phyloP scores from a whole-genome alignment of 2,888 invertebrate genomes.

The Lydus trimaculatus region DNA sequence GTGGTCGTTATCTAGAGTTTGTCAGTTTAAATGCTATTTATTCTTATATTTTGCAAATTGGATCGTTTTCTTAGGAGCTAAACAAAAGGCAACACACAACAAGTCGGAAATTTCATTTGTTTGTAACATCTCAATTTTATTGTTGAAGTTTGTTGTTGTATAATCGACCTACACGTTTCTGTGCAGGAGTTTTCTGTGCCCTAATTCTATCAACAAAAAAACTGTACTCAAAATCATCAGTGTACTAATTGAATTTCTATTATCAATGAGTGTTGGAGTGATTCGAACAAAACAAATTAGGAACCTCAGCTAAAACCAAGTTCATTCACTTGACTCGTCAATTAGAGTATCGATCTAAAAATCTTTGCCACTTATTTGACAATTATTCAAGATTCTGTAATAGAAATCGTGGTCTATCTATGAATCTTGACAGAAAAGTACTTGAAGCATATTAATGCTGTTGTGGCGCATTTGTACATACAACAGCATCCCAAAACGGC shows the following conservation, averaged over 20 bases:
- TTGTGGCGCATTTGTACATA: constrained; percentile 4
- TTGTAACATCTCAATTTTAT: background rate
- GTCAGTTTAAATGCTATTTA: background rate
- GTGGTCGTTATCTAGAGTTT: background rate
- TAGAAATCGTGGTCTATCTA: background rate
- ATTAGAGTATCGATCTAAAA: background rate
- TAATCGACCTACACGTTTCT: background rate
- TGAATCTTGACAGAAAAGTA: background rate
- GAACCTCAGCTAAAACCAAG: too few relatives aligned
- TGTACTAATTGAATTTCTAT: constrained; percentile 28
- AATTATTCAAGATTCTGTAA: background rate
- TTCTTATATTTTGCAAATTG: background rate
- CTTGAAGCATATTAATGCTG: constrained; percentile 10
- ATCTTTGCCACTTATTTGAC: background rate
- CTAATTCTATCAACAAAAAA: constrained; percentile 6
- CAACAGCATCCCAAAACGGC: background rate
- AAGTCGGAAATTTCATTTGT: background rate
- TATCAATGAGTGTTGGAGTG: too few relatives aligned
- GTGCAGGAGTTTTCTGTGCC: background rate
- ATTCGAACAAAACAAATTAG: too few relatives aligned
- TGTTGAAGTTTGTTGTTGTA: background rate
- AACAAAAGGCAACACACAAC: background rate
- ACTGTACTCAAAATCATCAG: constrained; percentile 21
- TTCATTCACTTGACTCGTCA: background rate
- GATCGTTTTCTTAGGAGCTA: background rate